These are phyloP conservation scores for Aythya fuligula DNA, from an alignment of 2,797 vertebrate genomes.

Conservation along the genomic window DNA sequence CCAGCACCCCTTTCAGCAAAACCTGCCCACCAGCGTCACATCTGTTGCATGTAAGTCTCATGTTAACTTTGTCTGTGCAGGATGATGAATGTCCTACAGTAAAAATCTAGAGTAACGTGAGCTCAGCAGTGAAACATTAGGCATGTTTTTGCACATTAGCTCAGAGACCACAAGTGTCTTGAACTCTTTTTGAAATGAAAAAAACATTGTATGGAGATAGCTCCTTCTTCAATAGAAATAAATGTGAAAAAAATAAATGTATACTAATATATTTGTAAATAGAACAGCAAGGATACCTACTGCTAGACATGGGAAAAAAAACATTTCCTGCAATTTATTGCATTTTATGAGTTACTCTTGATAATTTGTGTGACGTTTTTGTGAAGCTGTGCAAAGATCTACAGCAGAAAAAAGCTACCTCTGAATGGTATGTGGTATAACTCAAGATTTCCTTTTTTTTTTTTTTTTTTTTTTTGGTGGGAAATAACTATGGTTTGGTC, in stretches of 20 bases:
- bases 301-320: not conserved
- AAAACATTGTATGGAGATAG: rapidly evolving
- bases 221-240: not conserved
- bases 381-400: not conserved
- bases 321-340: not conserved
- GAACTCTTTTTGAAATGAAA: not conserved
- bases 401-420: not conserved
- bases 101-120: rapidly evolving
- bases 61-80: rapidly evolving
- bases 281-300: not conserved
- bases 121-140: not conserved
- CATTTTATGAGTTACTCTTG: not conserved
- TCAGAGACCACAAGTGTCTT: rapidly evolving
- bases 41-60: slow-evolving; percentile 89
- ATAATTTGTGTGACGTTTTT: not conserved
- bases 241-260: not conserved
- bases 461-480: not conserved
- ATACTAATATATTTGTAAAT: not conserved
- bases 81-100: rapidly evolving
- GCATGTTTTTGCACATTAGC: not conserved
- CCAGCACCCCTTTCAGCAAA: slow-evolving; percentile 84
- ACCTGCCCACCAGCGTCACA: slow-evolving; percentile 86
- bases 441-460: not conserved
- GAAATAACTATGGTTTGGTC: not conserved
- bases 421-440: not conserved